Conservation (phyloP, 1,140 invertebrate genomes). For the Brachionus sp. region DNA sequence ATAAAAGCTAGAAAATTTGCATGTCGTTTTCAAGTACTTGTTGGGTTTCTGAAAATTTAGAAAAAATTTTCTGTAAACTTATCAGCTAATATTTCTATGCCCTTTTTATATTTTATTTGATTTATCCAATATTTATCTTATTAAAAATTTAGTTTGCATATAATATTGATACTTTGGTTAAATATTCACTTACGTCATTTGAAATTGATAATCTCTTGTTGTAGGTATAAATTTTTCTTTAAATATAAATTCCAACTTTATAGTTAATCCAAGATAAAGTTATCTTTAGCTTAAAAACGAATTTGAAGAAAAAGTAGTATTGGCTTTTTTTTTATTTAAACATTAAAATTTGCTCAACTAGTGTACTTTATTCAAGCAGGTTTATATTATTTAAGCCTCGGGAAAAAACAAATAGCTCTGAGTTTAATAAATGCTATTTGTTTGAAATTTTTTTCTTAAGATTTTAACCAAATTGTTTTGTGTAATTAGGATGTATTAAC, state of each 20-base stretch:
- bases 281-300: neutral
- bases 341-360: neutral
- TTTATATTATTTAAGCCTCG: neutral
- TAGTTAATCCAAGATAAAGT: neutral
- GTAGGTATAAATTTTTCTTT: constrained; percentile 7
- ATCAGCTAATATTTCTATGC: neutral
- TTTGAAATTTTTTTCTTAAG: constrained; percentile 3
- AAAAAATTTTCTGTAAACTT: neutral
- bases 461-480: neutral
- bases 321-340: neutral
- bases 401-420: neutral
- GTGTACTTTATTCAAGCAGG: neutral
- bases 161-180: constrained; percentile 19
- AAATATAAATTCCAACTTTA: constrained; percentile 3
- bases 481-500: neutral
- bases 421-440: neutral
- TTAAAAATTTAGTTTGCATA: constrained; percentile 18
- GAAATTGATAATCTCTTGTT: constrained; percentile 25
- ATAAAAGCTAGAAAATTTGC: neutral
- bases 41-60: neutral
- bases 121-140: neutral
- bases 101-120: neutral
- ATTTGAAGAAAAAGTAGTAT: neutral
- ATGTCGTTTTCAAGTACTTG: neutral
- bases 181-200: constrained; percentile 27